Conservation (phyloP, 2,888 invertebrate species). For the Drosophila subquinaria region DNA sequence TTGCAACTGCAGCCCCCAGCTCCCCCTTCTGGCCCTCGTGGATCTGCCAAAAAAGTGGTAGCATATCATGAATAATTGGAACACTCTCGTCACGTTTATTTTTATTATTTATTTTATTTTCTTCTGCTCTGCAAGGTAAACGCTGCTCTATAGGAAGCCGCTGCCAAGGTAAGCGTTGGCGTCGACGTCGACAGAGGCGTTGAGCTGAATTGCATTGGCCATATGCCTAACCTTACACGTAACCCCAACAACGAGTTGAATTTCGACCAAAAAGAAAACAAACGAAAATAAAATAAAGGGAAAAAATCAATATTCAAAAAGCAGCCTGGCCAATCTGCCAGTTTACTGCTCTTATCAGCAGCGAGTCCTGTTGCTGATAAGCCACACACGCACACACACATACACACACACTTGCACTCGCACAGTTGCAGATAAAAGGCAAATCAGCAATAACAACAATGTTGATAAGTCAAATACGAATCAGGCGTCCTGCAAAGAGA, state of each 20-base stretch:
- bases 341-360: conserved; percentile 51
- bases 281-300: neutral
- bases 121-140: conserved; percentile 5
- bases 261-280: conserved; percentile 3
- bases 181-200: neutral
- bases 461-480: conserved; percentile 40
- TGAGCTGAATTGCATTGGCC: conserved; percentile 27
- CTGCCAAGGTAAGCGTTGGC: conserved; percentile 64
- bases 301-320: conserved; percentile 25
- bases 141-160: conserved; percentile 48
- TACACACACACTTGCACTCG: neutral
- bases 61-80: conserved; percentile 67
- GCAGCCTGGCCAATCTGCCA: conserved; percentile 7
- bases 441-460: conserved; percentile 51
- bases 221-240: conserved; percentile 49
- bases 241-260: conserved; percentile 14
- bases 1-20: conserved; percentile 60
- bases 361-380: conserved; percentile 68
- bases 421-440: conserved; percentile 51
- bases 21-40: neutral
- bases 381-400: conserved; percentile 5
- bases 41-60: neutral
- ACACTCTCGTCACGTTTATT: conserved; percentile 57
- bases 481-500: conserved; percentile 59
- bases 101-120: neutral